Evolutionary conservation across 2,888 invertebrate species (phyloP).

Genomic region (Creontiades dilutus): DNA sequence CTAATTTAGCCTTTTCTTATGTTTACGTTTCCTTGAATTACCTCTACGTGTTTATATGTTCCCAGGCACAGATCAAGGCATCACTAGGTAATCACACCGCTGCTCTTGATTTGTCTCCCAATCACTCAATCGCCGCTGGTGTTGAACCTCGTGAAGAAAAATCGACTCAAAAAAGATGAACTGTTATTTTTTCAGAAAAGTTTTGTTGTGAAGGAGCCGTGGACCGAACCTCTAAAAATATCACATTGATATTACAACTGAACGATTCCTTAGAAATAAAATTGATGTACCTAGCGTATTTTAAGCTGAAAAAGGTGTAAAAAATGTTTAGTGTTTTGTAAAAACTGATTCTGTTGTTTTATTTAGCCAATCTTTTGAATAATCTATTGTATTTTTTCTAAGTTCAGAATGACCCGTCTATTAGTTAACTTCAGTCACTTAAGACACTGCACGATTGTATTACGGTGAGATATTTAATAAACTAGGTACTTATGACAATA

Average conservation of each 20-base stretch:
- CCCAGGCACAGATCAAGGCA: conserved; percentile 48
- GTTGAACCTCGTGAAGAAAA: neutral
- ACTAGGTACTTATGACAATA: too few species aligned
- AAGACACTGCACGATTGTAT: too few species aligned
- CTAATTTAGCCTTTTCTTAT: neutral
- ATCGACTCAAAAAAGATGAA: neutral
- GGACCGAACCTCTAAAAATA: neutral
- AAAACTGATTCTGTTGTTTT: neutral
- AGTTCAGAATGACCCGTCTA: too few species aligned
- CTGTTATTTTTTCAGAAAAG: neutral
- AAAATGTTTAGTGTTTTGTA: neutral
- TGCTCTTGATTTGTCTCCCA: neutral
- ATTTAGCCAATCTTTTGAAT: too few species aligned
- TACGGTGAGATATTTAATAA: too few species aligned
- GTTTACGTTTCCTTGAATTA: neutral
- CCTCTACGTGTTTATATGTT: neutral
- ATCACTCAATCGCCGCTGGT: neutral
- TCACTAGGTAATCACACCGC: neutral
- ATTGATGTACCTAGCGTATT: neutral
- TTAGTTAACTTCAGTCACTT: too few species aligned
- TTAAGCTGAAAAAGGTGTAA: neutral
- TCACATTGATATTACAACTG: neutral
- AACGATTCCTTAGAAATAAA: neutral
- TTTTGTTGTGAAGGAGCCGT: neutral
- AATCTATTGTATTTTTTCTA: too few species aligned